These are phyloP conservation scores for Yponomeuta plumbellus DNA, from an alignment of 2,888 invertebrate genomes.

Conservation along the genomic window DNA sequence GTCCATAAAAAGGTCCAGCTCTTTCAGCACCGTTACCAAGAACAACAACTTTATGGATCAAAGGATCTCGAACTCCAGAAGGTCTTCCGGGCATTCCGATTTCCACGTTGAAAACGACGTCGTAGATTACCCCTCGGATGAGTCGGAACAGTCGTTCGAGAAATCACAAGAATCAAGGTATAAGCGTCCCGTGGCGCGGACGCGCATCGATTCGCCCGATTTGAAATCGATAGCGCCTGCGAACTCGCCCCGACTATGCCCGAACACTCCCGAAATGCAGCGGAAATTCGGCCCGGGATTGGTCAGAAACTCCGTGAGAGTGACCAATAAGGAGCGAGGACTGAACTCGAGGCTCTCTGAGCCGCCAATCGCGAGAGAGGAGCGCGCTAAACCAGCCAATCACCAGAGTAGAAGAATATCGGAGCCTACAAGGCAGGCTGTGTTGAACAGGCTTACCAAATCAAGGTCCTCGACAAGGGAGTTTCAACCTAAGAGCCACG, in stretches of 20 bases:
- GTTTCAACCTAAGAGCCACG: conserved; percentile 56
- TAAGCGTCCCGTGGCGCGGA: conserved; percentile 85
- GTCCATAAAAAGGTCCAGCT: conserved; percentile 81
- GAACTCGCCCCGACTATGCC: conserved; percentile 70
- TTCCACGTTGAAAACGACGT: conserved; percentile 35
- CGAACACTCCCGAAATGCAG: conserved; percentile 79
- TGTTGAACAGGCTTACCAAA: conserved; percentile 61
- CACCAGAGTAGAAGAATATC: conserved; percentile 65
- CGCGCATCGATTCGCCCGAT: conserved; percentile 76
- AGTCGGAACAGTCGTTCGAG: conserved; percentile 60
- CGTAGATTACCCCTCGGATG: conserved; percentile 51
- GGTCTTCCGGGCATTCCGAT: conserved; percentile 57
- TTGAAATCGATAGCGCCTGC: conserved; percentile 62
- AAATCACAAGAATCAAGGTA: conserved; percentile 67
- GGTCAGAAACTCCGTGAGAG: conserved; percentile 58
- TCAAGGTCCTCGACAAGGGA: conserved; percentile 70
- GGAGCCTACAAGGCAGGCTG: conserved; percentile 58
- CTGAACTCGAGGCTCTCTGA: conserved; percentile 76
- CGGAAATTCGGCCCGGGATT: conserved; percentile 75
- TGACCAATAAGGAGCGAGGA: conserved; percentile 66
- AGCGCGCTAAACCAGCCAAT: conserved; percentile 49
- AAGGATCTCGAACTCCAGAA: conserved; percentile 39
- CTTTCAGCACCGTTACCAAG: conserved; percentile 75
- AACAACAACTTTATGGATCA: conserved; percentile 59
- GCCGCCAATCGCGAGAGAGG: conserved; percentile 66